Base-by-base conservation (phyloP, 2,888 invertebrate genomes). In the Nemotelus pantherinus region DNA sequence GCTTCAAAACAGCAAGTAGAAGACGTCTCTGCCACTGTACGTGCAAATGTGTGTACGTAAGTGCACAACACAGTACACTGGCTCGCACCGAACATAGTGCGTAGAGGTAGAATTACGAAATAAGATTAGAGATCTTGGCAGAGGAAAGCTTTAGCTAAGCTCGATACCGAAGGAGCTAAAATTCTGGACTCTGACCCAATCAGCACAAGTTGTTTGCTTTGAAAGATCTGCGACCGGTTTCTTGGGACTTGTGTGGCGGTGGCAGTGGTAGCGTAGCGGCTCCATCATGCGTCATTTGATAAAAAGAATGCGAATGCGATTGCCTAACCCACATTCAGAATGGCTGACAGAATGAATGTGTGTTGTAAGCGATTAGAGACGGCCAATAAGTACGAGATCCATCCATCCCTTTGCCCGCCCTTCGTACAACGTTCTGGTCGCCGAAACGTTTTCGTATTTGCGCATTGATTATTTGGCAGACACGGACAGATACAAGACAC, bases 141-240 rank as follows among this genome's bases (percentile, higher is more conserved):
- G 25, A 25, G 7, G n/a, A 4, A 25, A 65, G 65, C 47, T 47
- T 47, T 65, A 2, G 47, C 10, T 3, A 50, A 9, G 6, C 9
- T 7, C 5, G 10, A 65, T 47, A 9, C 65, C 50, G 50, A 50
- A 7, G 9, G 25, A n/a, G 58, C 58, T n/a, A 9, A 25, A 58
- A 58, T 47, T 65, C 48, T 45, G 72, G 60, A 60, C 58, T 47
- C 44, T 72, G 72, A 53, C 41, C 58, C 45, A 71, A 72, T 60
- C 48, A 25, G 25, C 25, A 25, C 68, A 68, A 50, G 53, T 68
- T 53, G 68, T 7, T 68, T 50, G 68, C 9, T 7, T n/a, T 39
- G 48, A 1, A 10, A 3, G 5, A 68, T 50, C 10, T 7, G 25
- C 6, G 45, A 65, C 43, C 43, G 65, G 2, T 39, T 4, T 63